Conservation (phyloP, 2,888 invertebrate genomes). For the Caenorhabditis macrosperma region DNA sequence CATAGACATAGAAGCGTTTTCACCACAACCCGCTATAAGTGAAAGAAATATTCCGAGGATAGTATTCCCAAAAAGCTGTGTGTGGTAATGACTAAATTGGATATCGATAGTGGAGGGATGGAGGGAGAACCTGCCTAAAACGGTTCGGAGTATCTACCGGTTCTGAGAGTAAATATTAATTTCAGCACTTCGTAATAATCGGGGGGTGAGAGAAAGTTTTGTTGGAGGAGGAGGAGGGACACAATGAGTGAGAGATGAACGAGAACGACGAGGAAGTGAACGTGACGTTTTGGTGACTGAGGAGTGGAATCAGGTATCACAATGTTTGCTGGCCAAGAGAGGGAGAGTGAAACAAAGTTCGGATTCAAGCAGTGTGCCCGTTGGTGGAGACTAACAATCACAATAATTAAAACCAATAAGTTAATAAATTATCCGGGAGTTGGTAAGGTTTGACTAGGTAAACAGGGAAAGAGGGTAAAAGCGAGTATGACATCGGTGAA, state of each 20-base stretch:
- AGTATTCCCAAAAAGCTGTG: conserved; percentile 57
- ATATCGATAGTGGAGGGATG: conserved; percentile 50
- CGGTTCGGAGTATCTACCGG: conserved; percentile 57
- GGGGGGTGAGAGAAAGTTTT: conserved; percentile 14
- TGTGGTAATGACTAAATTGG: conserved; percentile 45
- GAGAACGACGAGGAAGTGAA: conserved; percentile 47
- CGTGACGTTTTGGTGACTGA: conserved; percentile 46
- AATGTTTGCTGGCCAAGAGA: conserved; percentile 53
- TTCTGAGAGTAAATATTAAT: conserved; percentile 57
- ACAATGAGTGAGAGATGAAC: conserved; percentile 12
- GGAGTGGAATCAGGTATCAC: conserved; percentile 50
- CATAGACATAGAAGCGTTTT: conserved; percentile 49
- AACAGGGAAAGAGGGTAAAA: conserved; percentile 33
- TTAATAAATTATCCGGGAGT: conserved; percentile 41
- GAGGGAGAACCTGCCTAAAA: conserved; percentile 55
- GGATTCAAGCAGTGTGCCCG: conserved; percentile 45
- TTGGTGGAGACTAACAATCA: conserved; percentile 43
- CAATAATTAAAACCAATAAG: conserved; percentile 33
- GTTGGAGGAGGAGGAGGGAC: conserved; percentile 1
- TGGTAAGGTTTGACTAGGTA: conserved; percentile 38
- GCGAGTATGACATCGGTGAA: conserved; percentile 51
- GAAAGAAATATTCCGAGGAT: conserved; percentile 59
- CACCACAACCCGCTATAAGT: conserved; percentile 64
- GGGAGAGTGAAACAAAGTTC: conserved; percentile 11
- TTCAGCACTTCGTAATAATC: conserved; percentile 40